Conservation (phyloP, 2,797 vertebrate genomes). For the Borostomias antarcticus region DNA sequence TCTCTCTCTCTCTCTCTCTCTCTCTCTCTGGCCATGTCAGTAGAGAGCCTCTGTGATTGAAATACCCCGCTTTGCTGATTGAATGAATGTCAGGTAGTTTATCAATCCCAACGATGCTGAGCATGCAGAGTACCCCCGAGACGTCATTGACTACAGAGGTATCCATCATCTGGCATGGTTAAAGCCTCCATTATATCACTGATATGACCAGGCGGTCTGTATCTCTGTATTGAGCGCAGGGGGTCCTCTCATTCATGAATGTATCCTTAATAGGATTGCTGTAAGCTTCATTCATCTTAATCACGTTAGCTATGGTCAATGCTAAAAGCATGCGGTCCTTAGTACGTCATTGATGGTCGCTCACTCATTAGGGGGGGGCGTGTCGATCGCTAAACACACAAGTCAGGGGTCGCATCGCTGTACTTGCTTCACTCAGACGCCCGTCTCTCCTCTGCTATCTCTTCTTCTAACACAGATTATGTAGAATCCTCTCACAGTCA, state of each 20-base stretch:
- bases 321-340: background rate
- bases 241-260: background rate
- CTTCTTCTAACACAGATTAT: no score
- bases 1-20: background rate
- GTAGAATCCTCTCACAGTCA: no score
- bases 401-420: no score
- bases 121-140: background rate
- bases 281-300: background rate
- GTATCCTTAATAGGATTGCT: constrained; percentile 2
- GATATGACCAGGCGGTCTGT: background rate
- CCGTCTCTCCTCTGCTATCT: no score
- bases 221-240: background rate
- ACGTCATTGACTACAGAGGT: background rate
- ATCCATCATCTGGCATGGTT: constrained; percentile 2
- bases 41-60: background rate
- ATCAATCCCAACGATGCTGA: background rate
- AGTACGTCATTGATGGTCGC: background rate
- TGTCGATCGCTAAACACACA: no score
- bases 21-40: background rate
- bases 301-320: background rate
- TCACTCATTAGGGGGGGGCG: background rate
- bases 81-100: background rate
- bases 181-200: background rate
- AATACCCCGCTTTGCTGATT: background rate
- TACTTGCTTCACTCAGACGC: no score